These are phyloP conservation scores for Hyperoplus lanceolatus DNA, from an alignment of 2,797 vertebrate species.

Conservation along the genomic window DNA sequence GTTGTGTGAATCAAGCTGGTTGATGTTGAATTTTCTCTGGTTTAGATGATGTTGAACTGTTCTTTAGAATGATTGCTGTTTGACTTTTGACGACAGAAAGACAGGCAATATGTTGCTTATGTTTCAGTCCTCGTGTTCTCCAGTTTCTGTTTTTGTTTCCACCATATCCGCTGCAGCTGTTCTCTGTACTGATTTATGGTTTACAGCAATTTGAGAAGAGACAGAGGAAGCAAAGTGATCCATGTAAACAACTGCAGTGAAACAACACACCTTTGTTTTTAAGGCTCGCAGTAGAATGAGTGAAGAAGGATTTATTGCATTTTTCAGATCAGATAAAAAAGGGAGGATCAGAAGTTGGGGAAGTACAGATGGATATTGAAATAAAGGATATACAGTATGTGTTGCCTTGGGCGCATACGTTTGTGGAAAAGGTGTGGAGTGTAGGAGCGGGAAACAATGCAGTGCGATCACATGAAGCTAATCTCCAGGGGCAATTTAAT, in stretches of 20 bases:
- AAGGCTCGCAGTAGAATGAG: background rate
- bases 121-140: constrained; percentile 51
- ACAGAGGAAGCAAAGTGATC: constrained; percentile 29
- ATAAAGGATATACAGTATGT: constrained; percentile 17
- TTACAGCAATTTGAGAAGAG: constrained; percentile 62
- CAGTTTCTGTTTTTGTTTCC: constrained; percentile 57
- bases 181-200: constrained; percentile 67
- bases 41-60: constrained; percentile 10
- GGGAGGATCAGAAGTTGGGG: background rate
- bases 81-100: constrained; percentile 21
- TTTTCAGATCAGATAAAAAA: constrained; percentile 8
- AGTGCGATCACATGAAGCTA: constrained; percentile 23
- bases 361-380: constrained; percentile 4
- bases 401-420: background rate
- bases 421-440: background rate
- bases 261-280: constrained; percentile 16
- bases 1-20: constrained; percentile 10
- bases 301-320: constrained; percentile 9
- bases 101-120: constrained; percentile 18
- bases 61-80: constrained; percentile 25
- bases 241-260: constrained; percentile 1
- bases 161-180: constrained; percentile 66
- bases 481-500: constrained; percentile 20
- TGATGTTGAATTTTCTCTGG: constrained; percentile 5
- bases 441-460: constrained; percentile 19